Conservation (phyloP, 2,888 invertebrate genomes). For the Leptinotarsa rubiginosa region DNA sequence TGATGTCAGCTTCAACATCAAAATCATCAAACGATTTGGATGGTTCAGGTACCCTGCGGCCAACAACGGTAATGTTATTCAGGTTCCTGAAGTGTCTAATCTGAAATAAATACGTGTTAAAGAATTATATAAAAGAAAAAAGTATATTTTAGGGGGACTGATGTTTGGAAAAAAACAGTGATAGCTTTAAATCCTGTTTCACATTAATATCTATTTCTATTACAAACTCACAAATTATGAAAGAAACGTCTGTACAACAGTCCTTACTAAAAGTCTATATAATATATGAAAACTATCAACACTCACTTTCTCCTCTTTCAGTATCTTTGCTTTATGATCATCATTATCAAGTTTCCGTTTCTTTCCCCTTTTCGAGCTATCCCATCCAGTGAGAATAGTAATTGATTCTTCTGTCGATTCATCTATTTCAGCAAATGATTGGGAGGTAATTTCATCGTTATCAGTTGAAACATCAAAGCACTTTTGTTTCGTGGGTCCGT, state of each 20-base stretch:
- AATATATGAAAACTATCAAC: neutral
- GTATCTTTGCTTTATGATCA: constrained; percentile 53
- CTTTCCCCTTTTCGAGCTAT: constrained; percentile 49
- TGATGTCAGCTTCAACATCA: constrained; percentile 70
- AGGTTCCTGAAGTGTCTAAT: constrained; percentile 80
- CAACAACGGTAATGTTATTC: constrained; percentile 82
- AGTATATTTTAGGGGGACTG: too few relatives aligned
- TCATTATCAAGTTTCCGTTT: constrained; percentile 54
- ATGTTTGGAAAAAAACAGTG: too few relatives aligned
- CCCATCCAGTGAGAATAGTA: constrained; percentile 53
- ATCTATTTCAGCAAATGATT: constrained; percentile 9
- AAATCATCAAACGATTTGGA: constrained; percentile 78
- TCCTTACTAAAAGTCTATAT: too few relatives aligned
- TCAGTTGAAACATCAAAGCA: neutral
- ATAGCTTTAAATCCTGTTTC: too few relatives aligned
- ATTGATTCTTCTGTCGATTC: constrained; percentile 42
- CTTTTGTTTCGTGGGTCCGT: neutral
- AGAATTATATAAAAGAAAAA: neutral
- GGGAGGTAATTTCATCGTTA: neutral
- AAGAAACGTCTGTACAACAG: too few relatives aligned
- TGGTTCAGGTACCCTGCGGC: constrained; percentile 84
- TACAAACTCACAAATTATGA: too few relatives aligned
- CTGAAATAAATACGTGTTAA: constrained; percentile 64
- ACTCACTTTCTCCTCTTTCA: constrained; percentile 52
- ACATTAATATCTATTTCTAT: too few relatives aligned